A percentile compares a stretch with the other conserved stretches of the same genome.
Evolutionary conservation across 2,797 vertebrate species (phyloP).

Genomic region (Galago senegalensis): DNA sequence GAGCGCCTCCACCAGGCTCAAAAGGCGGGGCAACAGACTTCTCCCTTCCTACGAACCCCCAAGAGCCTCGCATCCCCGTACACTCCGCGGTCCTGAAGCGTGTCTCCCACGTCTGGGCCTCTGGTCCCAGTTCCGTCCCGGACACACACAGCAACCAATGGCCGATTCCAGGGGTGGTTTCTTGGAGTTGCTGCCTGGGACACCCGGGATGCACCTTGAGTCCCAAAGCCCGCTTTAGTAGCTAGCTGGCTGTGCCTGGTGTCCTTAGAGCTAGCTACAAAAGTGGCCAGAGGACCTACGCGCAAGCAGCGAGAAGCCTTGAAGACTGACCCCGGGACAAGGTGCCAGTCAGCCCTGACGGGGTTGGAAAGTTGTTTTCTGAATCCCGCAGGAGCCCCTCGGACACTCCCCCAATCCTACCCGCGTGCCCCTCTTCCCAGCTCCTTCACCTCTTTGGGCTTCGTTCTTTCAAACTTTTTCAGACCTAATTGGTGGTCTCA

Average conservation of each 20-base stretch:
- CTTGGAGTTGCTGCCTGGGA: not conserved
- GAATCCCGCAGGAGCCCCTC: not conserved
- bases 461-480: conserved; percentile 83
- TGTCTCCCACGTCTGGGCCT: not conserved
- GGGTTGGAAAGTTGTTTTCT: conserved; percentile 57
- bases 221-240: not conserved
- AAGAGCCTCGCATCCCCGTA: not conserved
- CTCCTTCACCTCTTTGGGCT: conserved; percentile 65
- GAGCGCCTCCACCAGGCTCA: not conserved
- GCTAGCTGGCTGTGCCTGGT: not conserved
- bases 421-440: not conserved
- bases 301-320: conserved; percentile 4
- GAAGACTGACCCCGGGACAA: not conserved
- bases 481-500: conserved; percentile 76
- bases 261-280: not conserved
- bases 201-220: not conserved
- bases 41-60: not conserved
- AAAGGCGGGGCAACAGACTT: not conserved
- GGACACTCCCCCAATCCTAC: not conserved
- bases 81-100: not conserved
- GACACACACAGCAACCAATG: not conserved
- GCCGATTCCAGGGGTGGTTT: conserved; percentile 18
- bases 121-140: not conserved
- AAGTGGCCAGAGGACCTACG: not conserved
- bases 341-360: not conserved